These are phyloP conservation scores for Tineola bisselliella DNA, from an alignment of 2,888 invertebrate genomes.

Conservation along the genomic window DNA sequence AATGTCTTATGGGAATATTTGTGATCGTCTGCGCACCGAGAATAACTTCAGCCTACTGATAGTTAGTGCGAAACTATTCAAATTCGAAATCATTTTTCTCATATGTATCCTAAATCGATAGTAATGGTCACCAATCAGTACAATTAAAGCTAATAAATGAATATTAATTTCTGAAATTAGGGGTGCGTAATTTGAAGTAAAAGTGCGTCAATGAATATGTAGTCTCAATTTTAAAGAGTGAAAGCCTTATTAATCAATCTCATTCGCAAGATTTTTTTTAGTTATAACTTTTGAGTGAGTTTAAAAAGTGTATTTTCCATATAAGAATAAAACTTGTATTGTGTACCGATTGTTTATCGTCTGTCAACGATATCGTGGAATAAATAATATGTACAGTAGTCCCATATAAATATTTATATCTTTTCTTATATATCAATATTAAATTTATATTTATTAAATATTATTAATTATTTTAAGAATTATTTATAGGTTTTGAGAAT, in stretches of 20 bases:
- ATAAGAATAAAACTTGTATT: slow-evolving; percentile 18
- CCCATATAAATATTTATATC: slow-evolving; percentile 7
- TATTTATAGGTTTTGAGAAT: too few relatives aligned
- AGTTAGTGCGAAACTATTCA: neutral
- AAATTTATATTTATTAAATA: neutral
- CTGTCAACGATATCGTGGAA: slow-evolving; percentile 19
- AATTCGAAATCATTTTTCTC: neutral
- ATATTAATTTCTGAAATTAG: too few relatives aligned
- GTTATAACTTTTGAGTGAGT: too few relatives aligned
- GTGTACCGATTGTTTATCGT: slow-evolving; percentile 21
- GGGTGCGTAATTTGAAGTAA: too few relatives aligned
- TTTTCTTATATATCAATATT: neutral
- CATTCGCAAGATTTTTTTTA: too few relatives aligned
- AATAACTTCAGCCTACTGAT: slow-evolving; percentile 1
- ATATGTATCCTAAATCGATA: too few relatives aligned
- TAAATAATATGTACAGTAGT: slow-evolving; percentile 15
- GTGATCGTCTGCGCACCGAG: slow-evolving; percentile 6
- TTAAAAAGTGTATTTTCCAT: slow-evolving; percentile 12
- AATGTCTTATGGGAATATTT: slow-evolving; percentile 22
- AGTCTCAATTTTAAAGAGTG: too few relatives aligned
- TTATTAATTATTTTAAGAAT: neutral
- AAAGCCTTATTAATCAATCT: too few relatives aligned
- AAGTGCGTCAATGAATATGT: too few relatives aligned
- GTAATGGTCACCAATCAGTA: too few relatives aligned
- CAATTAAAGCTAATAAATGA: too few relatives aligned